phyloP scores from a whole-genome alignment of 2,113 vertebrate species.

The Pluvialis apricaria region DNA sequence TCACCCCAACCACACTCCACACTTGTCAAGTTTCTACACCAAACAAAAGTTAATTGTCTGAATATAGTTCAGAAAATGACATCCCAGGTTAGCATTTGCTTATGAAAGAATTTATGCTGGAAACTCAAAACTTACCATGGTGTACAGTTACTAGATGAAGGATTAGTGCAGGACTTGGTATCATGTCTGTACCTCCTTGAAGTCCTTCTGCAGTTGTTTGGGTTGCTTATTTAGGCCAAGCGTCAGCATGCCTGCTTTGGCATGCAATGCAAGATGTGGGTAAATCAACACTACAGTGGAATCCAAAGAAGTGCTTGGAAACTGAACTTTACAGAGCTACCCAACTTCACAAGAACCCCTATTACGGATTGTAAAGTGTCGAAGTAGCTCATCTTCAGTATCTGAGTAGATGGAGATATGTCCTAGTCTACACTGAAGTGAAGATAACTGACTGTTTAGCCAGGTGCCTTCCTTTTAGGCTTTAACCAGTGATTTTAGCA shows the following conservation, averaged over 20 bases:
- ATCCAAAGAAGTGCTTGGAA: background rate
- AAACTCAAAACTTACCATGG: background rate
- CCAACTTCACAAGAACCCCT: background rate
- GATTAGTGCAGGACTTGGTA: background rate
- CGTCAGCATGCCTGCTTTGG: background rate
- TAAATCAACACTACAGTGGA: background rate
- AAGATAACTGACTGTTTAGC: too few relatives aligned
- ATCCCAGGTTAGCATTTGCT: background rate
- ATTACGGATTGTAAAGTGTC: background rate
- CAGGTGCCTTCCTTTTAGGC: background rate
- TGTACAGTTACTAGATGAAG: background rate
- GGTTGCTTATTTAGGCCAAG: background rate
- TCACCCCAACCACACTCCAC: too few relatives aligned
- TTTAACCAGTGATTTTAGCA: background rate
- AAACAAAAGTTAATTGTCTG: too few relatives aligned
- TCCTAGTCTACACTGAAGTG: too few relatives aligned
- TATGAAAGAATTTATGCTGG: fast-evolving
- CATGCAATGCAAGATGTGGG: background rate
- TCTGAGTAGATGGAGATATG: background rate
- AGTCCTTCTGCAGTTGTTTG: background rate
- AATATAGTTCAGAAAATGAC: background rate
- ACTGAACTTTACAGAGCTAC: background rate
- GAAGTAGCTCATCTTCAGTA: background rate
- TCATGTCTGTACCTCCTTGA: background rate
- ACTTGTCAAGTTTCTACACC: too few relatives aligned